Base-by-base conservation (phyloP, 2,888 invertebrate species). In the Drosophila tripunctata region DNA sequence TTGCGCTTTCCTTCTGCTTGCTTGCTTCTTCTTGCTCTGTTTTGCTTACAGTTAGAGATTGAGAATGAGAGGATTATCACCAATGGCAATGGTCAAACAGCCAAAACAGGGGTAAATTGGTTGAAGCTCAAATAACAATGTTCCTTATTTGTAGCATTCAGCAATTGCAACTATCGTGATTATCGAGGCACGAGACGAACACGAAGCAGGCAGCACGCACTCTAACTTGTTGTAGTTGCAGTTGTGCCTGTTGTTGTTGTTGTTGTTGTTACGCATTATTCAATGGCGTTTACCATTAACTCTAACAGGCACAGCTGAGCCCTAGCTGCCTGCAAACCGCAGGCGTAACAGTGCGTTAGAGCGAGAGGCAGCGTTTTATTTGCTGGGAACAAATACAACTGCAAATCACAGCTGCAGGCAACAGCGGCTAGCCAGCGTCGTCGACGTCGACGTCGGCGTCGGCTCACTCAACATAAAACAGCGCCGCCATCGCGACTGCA, bases 311-410 rank as follows among this genome's bases (percentile, higher is more conserved):
- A 48, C 52, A 70, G 62, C 66, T 61, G 40, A 58, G 62, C 51
- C 48, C 54, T n/a, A n/a, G n/a, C n/a, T 51, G 54, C 41, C 43
- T 36, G 56, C 24, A 57, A 75, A 75, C 75, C 75, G 60, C 75
- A 75, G 78, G 70, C 78, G n/a, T n/a, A 78, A 74, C 64, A 65
- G 76, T 74, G 71, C 70, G 27, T 6, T 30, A 31, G 52, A 57
- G 57, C 19, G 36, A 24, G 40, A 22, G 48, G 54, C 62, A 45
- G 44, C 60, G 86, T 63, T 67, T 67, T 74, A 60, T 88, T 81
- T 81, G 88, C 76, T 82, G 65, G 64, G 87, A 86, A 88, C 84
- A 85, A 78, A 82, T 61, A 87, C 58, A 69, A 54, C 41, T 40
- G 52, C 45, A 63, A 79, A 76, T 76, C 76, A 76, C 77, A 79